Evolutionary conservation across 2,113 vertebrate genomes (phyloP), one percentile per base, ranked within the genome.

Genomic region (Aythya baeri): DNA sequence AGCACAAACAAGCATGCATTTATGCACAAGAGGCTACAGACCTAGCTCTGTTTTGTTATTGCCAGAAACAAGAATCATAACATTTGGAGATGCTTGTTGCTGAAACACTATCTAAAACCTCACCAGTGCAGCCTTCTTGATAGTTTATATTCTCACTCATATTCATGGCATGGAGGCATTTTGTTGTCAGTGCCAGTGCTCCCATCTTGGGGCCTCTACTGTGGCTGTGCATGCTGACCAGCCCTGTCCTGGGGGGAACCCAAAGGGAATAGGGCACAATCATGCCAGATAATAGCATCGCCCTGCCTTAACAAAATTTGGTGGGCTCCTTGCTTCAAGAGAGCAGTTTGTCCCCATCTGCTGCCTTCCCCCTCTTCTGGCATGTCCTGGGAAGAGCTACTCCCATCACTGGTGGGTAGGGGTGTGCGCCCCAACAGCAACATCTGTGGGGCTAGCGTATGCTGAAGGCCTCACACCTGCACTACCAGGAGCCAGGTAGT

Each of bases 391-490:
- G 46, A 36, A 25, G 27, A 82, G 81, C 88, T 59, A 6, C 22
- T 67, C 46, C 29, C 43, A 11, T 1, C 62, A 54, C 73, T 4
- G 1, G 2, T 1, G 32, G 70, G 17, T 36, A 50, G 0, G 1
- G 25, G 17, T n/a, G 43, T 43, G 44, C 14, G 2, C 16, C 25
- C 57, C 23, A 21, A 65, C 55, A 91, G 65, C 68, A 57, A 55
- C 20, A 63, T 52, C 52, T 67, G 43, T 46, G 7, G 0, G 0
- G 65, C 61, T 86, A 58, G 61, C 1, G 0, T 0, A 0, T 13
- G 34, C 34, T 50, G 8, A 77, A 88, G 27, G 38, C 36, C 77
- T 86, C 79, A 0, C 22, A 70, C n/a, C 66, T 54, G 66, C 18
- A 12, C 21, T 41, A 41, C n/a, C 66, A 58, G 77, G 54, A 75